These are phyloP conservation scores for Ageneiosus marmoratus DNA, from an alignment of 2,113 vertebrate species.

Conservation along the genomic window DNA sequence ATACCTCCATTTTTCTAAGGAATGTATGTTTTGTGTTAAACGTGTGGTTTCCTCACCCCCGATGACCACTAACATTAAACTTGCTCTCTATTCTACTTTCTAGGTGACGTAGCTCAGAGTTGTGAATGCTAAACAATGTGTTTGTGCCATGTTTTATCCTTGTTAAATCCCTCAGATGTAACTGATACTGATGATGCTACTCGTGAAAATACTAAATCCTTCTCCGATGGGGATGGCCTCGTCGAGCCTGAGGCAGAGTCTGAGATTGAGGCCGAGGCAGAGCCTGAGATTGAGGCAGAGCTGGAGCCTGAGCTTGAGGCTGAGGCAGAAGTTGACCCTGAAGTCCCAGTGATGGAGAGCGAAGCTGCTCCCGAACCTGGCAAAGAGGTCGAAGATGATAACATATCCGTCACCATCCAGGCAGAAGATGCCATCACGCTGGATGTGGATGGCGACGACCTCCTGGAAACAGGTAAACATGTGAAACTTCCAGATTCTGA, in stretches of 20 bases:
- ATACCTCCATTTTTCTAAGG: constrained; percentile 70
- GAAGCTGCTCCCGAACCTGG: constrained; percentile 82
- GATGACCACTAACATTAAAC: constrained; percentile 92
- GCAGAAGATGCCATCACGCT: constrained; percentile 99
- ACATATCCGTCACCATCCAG: constrained; percentile 98
- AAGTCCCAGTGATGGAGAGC: constrained; percentile 81
- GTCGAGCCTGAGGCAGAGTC: constrained; percentile 63
- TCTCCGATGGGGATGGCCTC: constrained; percentile 90
- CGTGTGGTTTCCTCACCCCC: constrained; percentile 88
- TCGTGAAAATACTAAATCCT: constrained; percentile 98
- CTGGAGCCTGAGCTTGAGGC: constrained; percentile 60
- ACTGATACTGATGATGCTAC: constrained; percentile 99
- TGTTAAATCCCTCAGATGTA: constrained; percentile 99
- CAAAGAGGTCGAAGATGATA: constrained; percentile 98
- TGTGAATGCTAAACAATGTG: constrained; percentile 98
- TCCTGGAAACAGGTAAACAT: constrained; percentile 99
- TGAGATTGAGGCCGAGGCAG: constrained; percentile 54
- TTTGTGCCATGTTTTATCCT: constrained; percentile 99
- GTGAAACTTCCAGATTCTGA: constrained; percentile 99
- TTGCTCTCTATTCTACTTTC: constrained; percentile 92
- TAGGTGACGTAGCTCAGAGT: constrained; percentile 91
- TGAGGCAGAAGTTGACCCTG: constrained; percentile 50
- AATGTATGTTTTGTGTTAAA: constrained; percentile 91
- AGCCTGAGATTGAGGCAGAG: constrained; percentile 54
- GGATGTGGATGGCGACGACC: constrained; percentile 99